These are phyloP conservation scores for Nomada goodeniana DNA, from an alignment of 2,888 invertebrate genomes.

Conservation along the genomic window DNA sequence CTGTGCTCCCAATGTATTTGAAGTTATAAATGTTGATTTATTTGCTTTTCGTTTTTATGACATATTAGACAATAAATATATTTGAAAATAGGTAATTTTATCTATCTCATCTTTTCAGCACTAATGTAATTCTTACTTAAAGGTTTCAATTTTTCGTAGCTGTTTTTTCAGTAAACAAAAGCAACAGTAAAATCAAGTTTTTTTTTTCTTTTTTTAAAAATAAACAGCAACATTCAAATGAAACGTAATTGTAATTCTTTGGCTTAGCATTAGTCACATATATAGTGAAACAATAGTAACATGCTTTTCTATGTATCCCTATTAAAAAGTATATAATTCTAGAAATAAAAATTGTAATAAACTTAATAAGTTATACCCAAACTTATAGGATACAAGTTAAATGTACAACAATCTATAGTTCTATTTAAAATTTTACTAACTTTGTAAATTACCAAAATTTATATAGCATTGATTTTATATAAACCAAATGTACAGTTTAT, in stretches of 20 bases:
- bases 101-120: constrained; percentile 62
- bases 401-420: constrained; percentile 38
- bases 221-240: constrained; percentile 8
- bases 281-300: constrained; percentile 21
- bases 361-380: constrained; percentile 12
- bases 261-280: constrained; percentile 10
- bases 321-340: constrained; percentile 22
- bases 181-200: constrained; percentile 17
- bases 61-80: constrained; percentile 61
- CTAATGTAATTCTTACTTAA: constrained; percentile 40
- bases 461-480: constrained; percentile 22
- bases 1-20: constrained; percentile 33
- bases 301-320: constrained; percentile 28
- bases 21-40: constrained; percentile 82
- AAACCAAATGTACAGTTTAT: constrained; percentile 16
- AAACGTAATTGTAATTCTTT: constrained; percentile 32
- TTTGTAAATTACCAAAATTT: constrained; percentile 12
- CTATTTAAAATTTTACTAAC: constrained; percentile 36
- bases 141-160: constrained; percentile 39
- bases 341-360: constrained; percentile 27
- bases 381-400: constrained; percentile 38
- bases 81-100: constrained; percentile 63
- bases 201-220: constrained; percentile 17
- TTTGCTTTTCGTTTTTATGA: constrained; percentile 71
- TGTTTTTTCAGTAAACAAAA: constrained; percentile 25